phyloP scores from a whole-genome alignment of 2,888 invertebrate species.

The Thera obeliscata region DNA sequence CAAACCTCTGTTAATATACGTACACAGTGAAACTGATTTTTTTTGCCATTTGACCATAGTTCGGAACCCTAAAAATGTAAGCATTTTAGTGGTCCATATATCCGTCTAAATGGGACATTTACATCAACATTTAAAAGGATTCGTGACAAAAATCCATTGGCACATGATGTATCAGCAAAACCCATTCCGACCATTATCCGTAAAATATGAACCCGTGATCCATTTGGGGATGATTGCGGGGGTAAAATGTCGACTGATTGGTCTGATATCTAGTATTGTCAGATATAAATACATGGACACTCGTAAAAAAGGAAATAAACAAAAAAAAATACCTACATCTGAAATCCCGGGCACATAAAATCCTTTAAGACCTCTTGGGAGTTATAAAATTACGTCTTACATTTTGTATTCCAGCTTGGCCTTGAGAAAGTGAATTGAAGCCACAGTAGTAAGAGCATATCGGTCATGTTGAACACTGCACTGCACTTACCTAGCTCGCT shows the following conservation, averaged over 20 bases:
- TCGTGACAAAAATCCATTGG: conserved; percentile 24
- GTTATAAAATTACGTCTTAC: too few relatives aligned
- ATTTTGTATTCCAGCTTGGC: not conserved
- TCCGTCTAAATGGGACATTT: not conserved
- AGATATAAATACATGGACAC: not conserved
- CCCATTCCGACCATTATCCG: conserved; percentile 34
- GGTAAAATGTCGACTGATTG: conserved; percentile 35
- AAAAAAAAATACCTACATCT: too few relatives aligned
- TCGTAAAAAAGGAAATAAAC: too few relatives aligned
- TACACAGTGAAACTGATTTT: too few relatives aligned
- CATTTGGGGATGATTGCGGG: conserved; percentile 33
- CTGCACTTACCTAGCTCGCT: conserved; percentile 5
- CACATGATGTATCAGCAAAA: conserved; percentile 32
- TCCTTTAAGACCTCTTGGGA: too few relatives aligned
- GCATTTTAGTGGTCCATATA: too few relatives aligned
- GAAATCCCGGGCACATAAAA: too few relatives aligned
- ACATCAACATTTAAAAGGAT: conserved; percentile 15
- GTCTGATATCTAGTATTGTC: conserved; percentile 25
- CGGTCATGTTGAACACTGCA: conserved; percentile 8
- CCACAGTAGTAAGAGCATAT: not conserved
- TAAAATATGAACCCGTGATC: conserved; percentile 35
- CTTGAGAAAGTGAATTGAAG: not conserved
- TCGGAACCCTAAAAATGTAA: not conserved
- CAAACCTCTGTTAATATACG: too few relatives aligned
- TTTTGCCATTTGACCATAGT: too few relatives aligned